Percentiles rank a stretch among this genome's conserved stretches.
phyloP scores from a whole-genome alignment of 92 coral and sea anemone species.

The Zoanthus solanderi region DNA sequence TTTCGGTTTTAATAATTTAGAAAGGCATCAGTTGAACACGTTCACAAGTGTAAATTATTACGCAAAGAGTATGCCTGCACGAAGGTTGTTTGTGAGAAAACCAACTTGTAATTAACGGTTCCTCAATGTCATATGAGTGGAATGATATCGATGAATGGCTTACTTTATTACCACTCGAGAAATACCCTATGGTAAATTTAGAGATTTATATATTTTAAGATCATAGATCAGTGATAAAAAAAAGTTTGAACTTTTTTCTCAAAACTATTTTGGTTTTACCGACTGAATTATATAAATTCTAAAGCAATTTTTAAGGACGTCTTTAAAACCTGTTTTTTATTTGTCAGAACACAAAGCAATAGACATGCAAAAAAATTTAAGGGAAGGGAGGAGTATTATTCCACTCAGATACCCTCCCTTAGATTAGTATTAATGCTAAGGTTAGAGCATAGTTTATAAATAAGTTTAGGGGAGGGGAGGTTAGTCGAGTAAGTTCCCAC shows the following conservation, averaged over 20 bases:
- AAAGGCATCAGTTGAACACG: not conserved
- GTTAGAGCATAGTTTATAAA: too few species aligned
- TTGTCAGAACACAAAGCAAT: not conserved
- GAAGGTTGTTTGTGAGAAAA: not conserved
- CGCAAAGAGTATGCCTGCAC: not conserved
- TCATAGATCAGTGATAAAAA: constrained; percentile 1
- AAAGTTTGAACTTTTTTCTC: not conserved
- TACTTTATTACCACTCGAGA: not conserved
- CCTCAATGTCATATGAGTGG: not conserved
- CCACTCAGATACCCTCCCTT: too few species aligned
- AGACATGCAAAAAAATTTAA: not conserved
- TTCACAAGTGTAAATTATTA: not conserved
- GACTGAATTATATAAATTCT: not conserved
- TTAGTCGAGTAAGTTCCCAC: too few species aligned
- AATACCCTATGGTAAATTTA: not conserved
- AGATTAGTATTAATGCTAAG: too few species aligned
- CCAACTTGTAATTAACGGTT: not conserved
- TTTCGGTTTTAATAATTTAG: not conserved
- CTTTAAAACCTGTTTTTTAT: not conserved
- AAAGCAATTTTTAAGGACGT: not conserved
- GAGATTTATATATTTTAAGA: constrained; percentile 34
- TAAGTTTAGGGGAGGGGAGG: too few species aligned
- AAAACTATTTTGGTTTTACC: not conserved
- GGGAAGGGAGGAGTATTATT: too few species aligned
- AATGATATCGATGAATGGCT: not conserved